Conservation (phyloP, 2,797 vertebrate species). For the Spea hammondii region DNA sequence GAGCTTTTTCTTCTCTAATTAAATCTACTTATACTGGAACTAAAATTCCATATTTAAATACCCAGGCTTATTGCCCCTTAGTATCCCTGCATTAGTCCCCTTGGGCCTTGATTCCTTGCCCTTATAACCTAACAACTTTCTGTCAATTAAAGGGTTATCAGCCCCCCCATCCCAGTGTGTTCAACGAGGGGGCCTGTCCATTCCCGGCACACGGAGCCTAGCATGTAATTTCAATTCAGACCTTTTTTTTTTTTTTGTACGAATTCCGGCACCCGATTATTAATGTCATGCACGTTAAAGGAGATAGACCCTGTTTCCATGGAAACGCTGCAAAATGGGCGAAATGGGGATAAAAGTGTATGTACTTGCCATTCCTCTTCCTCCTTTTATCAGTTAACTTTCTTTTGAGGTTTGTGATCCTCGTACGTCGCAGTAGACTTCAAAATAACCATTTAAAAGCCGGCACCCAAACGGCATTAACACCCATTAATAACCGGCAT, state of each 20-base stretch:
- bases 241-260: conserved; percentile 51
- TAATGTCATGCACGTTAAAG: conserved; percentile 62
- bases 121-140: too few relatives aligned
- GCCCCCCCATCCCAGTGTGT: neutral
- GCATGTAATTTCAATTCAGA: conserved; percentile 57
- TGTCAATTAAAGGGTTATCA: too few relatives aligned
- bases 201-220: conserved; percentile 33
- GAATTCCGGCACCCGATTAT: conserved; percentile 61
- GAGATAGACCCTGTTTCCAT: conserved; percentile 61
- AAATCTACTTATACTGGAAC: too few relatives aligned
- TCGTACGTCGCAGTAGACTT: too few relatives aligned
- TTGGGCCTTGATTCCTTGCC: too few relatives aligned
- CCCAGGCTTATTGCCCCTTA: too few relatives aligned
- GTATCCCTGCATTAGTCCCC: too few relatives aligned
- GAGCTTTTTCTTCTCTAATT: too few relatives aligned
- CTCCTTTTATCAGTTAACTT: conserved; percentile 29
- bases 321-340: conserved; percentile 62
- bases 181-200: conserved; percentile 28
- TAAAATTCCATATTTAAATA: too few relatives aligned
- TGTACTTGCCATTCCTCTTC: conserved; percentile 53
- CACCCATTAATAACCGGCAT: too few relatives aligned
- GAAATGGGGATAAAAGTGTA: conserved; percentile 48
- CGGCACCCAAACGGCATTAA: too few relatives aligned
- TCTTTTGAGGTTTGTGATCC: neutral
- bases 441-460: neutral